Percentiles rank a stretch among this genome's conserved stretches.
Conservation (phyloP, 2,888 invertebrate species). For the Dascillus cervinus region DNA sequence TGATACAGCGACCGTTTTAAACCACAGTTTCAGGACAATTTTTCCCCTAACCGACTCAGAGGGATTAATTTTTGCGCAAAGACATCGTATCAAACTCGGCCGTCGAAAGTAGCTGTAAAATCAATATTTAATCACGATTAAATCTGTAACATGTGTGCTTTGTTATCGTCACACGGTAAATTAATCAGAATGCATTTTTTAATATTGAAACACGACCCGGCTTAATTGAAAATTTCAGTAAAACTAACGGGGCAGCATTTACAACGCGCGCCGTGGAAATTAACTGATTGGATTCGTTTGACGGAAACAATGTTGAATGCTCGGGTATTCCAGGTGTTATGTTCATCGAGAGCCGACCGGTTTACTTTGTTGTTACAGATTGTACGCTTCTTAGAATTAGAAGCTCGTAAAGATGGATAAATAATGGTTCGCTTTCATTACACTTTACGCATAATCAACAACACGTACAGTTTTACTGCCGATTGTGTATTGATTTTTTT, state of each 20-base stretch:
- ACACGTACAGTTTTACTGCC: no score
- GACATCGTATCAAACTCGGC: no score
- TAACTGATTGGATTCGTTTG: conserved; percentile 23
- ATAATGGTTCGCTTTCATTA: background rate
- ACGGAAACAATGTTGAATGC: conserved; percentile 12
- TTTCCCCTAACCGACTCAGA: no score
- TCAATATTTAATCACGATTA: conserved; percentile 38
- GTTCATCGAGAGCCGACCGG: background rate
- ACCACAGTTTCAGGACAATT: conserved; percentile 11
- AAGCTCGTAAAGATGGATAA: background rate
- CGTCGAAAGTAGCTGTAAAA: conserved; percentile 35
- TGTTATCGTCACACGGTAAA: conserved; percentile 34
- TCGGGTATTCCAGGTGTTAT: background rate
- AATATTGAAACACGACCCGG: conserved; percentile 32
- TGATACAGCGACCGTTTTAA: no score
- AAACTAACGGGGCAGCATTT: conserved; percentile 33
- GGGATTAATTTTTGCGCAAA: no score
- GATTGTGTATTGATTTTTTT: no score
- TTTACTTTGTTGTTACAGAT: background rate
- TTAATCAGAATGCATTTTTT: conserved; percentile 38
- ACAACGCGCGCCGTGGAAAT: conserved; percentile 28
- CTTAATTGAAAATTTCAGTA: conserved; percentile 37
- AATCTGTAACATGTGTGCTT: conserved; percentile 29
- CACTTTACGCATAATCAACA: background rate
- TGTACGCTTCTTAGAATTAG: background rate